Percentiles rank a stretch among this genome's conserved stretches.
Evolutionary conservation across 1,140 invertebrate genomes (phyloP).

Genomic region (Drosophila pachea): DNA sequence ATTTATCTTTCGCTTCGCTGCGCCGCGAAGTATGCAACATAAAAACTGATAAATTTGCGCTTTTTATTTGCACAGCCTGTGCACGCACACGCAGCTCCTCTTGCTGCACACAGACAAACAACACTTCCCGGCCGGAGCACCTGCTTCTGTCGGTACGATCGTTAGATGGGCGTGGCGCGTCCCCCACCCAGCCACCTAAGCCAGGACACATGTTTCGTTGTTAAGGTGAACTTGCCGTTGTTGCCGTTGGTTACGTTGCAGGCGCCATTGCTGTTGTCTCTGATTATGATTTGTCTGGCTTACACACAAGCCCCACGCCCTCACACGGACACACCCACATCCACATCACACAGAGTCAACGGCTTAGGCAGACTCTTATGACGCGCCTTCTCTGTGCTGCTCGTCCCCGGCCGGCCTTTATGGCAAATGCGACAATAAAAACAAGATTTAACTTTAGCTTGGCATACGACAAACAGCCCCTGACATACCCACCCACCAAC

Average conservation of each 20-base stretch:
- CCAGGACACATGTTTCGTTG: constrained; percentile 44
- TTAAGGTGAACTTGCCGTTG: constrained; percentile 56
- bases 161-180: constrained; percentile 27
- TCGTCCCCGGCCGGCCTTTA: constrained; percentile 60
- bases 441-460: constrained; percentile 75
- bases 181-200: neutral
- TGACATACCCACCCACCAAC: constrained; percentile 23
- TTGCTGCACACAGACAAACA: neutral
- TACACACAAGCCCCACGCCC: constrained; percentile 34
- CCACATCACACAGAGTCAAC: constrained; percentile 5
- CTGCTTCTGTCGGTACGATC: constrained; percentile 41
- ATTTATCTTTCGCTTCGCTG: constrained; percentile 29
- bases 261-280: constrained; percentile 49
- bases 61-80: constrained; percentile 46
- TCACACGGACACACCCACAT: constrained; percentile 7
- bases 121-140: constrained; percentile 10
- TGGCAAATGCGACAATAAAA: constrained; percentile 76
- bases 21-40: constrained; percentile 65
- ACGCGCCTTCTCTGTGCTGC: constrained; percentile 36
- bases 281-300: constrained; percentile 77
- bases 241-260: constrained; percentile 38
- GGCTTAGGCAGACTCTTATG: constrained; percentile 65
- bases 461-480: constrained; percentile 40
- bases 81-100: constrained; percentile 28
- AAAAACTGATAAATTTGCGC: constrained; percentile 61